A percentile compares a stretch with the other conserved stretches of the same genome.
Conservation (phyloP, 1,140 invertebrate genomes). For the Batillaria attramentaria region DNA sequence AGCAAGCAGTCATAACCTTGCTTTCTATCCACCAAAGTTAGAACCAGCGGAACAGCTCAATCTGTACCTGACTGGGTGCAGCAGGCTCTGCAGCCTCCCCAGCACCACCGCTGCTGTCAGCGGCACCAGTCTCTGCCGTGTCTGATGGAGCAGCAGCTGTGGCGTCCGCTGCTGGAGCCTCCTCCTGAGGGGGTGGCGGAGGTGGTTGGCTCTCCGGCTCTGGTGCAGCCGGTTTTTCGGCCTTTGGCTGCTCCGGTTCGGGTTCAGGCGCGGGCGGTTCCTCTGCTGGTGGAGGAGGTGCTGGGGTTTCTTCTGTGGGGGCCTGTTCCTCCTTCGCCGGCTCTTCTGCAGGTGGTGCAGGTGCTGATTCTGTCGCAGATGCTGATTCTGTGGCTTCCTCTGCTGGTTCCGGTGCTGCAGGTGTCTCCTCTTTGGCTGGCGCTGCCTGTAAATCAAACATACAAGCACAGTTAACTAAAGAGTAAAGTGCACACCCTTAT, state of each 20-base stretch:
- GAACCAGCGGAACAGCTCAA: too few species aligned
- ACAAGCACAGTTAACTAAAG: too few species aligned
- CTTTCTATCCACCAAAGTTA: too few species aligned
- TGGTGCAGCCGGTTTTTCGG: background rate
- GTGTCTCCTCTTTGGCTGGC: background rate
- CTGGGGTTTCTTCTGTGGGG: constrained; percentile 22
- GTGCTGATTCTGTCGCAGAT: background rate
- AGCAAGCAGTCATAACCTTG: too few species aligned
- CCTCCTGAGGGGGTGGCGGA: background rate
- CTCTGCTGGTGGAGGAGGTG: background rate
- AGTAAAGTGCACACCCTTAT: too few species aligned
- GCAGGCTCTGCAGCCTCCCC: constrained; percentile 29
- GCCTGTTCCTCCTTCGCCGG: too few species aligned
- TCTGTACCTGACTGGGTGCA: constrained; percentile 37
- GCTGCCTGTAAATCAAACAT: too few species aligned
- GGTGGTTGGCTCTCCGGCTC: constrained; percentile 6
- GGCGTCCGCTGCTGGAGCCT: background rate
- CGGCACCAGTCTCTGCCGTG: constrained; percentile 38
- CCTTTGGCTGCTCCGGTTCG: background rate
- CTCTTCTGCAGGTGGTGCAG: background rate
- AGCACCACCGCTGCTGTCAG: constrained; percentile 16
- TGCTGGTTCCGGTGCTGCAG: background rate
- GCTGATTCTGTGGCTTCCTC: constrained; percentile 9
- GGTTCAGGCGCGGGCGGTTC: background rate
- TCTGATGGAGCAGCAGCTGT: constrained; percentile 38